Conservation (phyloP, 2,888 invertebrate species). For the Rhagonycha fulva region DNA sequence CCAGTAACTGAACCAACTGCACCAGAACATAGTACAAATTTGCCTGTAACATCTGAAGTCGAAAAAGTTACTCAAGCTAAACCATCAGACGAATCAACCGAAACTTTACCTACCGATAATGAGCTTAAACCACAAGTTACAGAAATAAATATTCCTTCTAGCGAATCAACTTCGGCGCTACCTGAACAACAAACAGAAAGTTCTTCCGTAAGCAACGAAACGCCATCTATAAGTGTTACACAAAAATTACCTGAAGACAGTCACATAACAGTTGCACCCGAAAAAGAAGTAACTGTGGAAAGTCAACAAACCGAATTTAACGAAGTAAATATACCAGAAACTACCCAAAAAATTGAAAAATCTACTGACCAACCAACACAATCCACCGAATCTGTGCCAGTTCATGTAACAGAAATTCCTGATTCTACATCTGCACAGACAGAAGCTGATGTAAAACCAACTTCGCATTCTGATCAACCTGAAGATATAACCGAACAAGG, state of each 20-base stretch:
- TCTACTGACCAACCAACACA: not conserved
- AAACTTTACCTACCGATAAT: not conserved
- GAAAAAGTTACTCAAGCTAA: conserved; percentile 7
- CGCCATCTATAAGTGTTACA: not conserved
- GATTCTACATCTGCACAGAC: not conserved
- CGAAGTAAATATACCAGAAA: not conserved
- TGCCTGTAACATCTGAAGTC: not conserved
- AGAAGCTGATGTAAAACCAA: conserved; percentile 8
- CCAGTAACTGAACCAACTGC: not conserved
- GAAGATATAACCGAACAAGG: conserved; percentile 14
- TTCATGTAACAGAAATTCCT: conserved; percentile 5
- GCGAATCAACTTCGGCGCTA: not conserved
- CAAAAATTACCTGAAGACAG: conserved; percentile 1
- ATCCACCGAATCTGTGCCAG: conserved; percentile 7
- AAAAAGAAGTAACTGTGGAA: conserved; percentile 11
- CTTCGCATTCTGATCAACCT: conserved; percentile 4
- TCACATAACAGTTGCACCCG: not conserved
- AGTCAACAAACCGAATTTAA: not conserved
- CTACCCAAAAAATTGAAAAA: not conserved
- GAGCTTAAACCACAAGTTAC: conserved; percentile 1
- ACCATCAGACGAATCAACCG: not conserved
- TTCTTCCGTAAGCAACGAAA: not conserved
- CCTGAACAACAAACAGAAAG: not conserved
- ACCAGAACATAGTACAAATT: not conserved
- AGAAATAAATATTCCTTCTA: not conserved